These are phyloP conservation scores for Mesitornis unicolor DNA, from an alignment of 2,113 vertebrate genomes.

Conservation along the genomic window DNA sequence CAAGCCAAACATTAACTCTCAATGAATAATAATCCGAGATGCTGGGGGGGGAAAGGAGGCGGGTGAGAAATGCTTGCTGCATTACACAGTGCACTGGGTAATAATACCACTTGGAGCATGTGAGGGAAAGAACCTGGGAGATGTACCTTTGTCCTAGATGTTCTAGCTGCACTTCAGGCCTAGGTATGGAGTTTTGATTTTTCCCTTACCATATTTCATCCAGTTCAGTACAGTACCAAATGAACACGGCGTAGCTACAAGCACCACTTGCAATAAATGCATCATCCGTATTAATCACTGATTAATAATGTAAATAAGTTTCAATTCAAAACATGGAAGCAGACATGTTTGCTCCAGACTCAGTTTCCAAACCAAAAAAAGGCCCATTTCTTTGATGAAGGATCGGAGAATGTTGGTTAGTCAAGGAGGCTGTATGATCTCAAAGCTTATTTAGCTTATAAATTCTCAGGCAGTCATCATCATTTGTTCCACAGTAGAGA, in stretches of 20 bases:
- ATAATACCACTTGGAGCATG: background rate
- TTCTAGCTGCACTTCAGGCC: background rate
- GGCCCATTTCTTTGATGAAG: background rate
- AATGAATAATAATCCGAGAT: background rate
- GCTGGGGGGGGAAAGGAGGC: background rate
- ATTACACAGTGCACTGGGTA: background rate
- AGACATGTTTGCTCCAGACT: background rate
- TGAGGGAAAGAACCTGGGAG: background rate
- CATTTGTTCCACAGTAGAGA: constrained; percentile 51
- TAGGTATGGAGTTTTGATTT: background rate
- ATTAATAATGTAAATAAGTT: background rate
- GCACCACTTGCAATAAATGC: background rate
- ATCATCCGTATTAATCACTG: background rate
- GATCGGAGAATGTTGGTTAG: background rate
- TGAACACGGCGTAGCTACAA: background rate
- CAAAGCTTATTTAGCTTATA: constrained; percentile 30
- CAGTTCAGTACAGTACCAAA: background rate
- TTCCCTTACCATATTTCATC: background rate
- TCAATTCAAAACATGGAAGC: background rate
- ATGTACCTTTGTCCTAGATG: background rate
- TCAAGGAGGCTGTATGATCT: background rate
- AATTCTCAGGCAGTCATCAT: constrained; percentile 45
- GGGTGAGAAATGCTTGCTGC: background rate
- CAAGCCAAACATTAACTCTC: constrained; percentile 6
- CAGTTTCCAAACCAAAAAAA: background rate